Evolutionary conservation across 2,888 invertebrate species (phyloP).

Genomic region (Meliscaeva auricollis): DNA sequence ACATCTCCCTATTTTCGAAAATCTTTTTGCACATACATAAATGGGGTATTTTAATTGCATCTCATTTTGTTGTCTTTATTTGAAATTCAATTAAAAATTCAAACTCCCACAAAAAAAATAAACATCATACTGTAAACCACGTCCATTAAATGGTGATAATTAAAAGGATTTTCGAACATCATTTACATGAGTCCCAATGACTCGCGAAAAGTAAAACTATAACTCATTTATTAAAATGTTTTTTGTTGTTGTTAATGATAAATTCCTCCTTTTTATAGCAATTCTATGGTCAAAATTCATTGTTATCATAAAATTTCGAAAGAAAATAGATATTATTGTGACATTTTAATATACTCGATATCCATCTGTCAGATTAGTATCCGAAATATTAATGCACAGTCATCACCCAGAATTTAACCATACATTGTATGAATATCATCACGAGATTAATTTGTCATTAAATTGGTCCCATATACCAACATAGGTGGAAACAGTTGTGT

Average conservation of each 20-base stretch:
- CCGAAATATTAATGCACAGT: background rate
- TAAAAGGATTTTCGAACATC: background rate
- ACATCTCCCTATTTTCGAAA: no score
- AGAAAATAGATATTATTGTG: background rate
- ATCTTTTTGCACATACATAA: no score
- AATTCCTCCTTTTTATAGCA: background rate
- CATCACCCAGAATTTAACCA: background rate
- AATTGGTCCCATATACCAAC: background rate
- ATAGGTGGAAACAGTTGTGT: background rate
- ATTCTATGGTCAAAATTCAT: background rate
- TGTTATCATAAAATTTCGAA: conserved; percentile 11
- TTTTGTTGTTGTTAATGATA: background rate
- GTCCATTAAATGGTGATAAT: conserved; percentile 3
- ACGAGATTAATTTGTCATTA: conserved; percentile 26
- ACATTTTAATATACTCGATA: background rate
- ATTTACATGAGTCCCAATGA: background rate
- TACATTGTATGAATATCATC: background rate
- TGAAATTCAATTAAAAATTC: background rate
- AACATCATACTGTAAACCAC: background rate
- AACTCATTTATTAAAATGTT: background rate
- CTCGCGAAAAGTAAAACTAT: background rate
- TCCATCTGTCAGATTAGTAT: conserved; percentile 10
- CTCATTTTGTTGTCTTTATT: background rate
- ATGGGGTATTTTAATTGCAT: background rate
- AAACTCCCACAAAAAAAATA: background rate